These are phyloP conservation scores for Pollachius pollachius DNA, from an alignment of 2,113 vertebrate species.

Conservation along the genomic window DNA sequence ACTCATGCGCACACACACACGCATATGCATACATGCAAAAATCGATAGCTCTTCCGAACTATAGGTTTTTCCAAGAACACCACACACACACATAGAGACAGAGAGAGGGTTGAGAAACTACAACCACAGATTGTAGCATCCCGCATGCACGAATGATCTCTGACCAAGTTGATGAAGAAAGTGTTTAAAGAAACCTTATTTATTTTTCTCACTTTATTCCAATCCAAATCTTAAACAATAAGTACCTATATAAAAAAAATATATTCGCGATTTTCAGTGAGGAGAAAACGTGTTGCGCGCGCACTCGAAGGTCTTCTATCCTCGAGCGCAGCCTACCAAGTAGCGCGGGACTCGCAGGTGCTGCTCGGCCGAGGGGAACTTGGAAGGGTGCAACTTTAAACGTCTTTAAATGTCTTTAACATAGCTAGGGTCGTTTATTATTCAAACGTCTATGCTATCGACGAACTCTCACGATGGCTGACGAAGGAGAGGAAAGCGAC, in stretches of 20 bases:
- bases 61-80: not conserved
- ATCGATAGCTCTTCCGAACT: not conserved
- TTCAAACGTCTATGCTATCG: constrained; percentile 34
- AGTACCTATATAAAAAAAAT: not conserved
- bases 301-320: constrained; percentile 25
- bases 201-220: too few relatives aligned
- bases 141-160: too few relatives aligned
- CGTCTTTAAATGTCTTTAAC: constrained; percentile 29
- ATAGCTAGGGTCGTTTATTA: constrained; percentile 1
- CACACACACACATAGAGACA: constrained; percentile 4
- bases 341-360: constrained; percentile 27
- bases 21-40: not conserved
- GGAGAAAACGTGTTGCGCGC: constrained; percentile 53
- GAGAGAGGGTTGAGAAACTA: not conserved
- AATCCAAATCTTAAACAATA: too few relatives aligned
- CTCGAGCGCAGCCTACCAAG: constrained; percentile 19
- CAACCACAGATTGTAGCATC: too few relatives aligned
- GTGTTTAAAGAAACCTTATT: too few relatives aligned
- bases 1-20: not conserved
- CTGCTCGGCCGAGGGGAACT: constrained; percentile 37
- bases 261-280: constrained; percentile 50
- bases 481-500: constrained; percentile 65
- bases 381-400: constrained; percentile 53
- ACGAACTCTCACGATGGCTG: constrained; percentile 64
- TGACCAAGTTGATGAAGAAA: too few relatives aligned